Evolutionary conservation across 2,113 vertebrate species (phyloP).

Genomic region (Ptilorrhoa leucosticta): DNA sequence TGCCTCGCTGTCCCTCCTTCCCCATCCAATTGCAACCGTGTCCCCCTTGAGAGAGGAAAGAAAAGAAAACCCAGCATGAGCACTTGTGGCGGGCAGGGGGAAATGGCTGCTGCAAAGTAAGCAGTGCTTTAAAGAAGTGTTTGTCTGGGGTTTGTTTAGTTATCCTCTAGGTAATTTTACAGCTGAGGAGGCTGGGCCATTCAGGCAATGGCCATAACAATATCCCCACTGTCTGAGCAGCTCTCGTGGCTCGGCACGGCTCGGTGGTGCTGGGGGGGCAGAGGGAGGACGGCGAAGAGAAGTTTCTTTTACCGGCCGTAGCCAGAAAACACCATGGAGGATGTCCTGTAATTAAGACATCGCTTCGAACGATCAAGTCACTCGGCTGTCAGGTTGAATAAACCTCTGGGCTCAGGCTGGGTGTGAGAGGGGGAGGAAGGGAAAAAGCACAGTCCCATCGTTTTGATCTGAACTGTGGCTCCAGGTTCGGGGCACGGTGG

Average conservation of each 20-base stretch:
- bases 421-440: background rate
- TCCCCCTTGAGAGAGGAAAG: background rate
- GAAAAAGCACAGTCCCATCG: background rate
- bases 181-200: conserved; percentile 46
- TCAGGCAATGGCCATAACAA: conserved; percentile 59
- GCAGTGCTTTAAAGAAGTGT: conserved; percentile 62
- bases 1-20: rapidly evolving
- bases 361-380: background rate
- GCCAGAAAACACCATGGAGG: background rate
- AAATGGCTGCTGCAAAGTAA: conserved; percentile 55
- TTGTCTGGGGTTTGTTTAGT: conserved; percentile 69
- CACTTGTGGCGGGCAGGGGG: conserved; percentile 22
- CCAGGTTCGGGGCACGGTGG: rapidly evolving
- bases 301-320: background rate
- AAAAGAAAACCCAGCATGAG: background rate
- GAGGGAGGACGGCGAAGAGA: background rate
- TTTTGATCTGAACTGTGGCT: background rate
- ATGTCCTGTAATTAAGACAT: conserved; percentile 59
- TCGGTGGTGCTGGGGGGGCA: background rate
- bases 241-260: background rate
- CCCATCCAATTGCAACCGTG: background rate
- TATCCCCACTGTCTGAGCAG: conserved; percentile 63
- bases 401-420: background rate
- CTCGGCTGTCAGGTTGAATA: conserved; percentile 53
- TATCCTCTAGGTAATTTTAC: conserved; percentile 70